Evolutionary conservation across 2,888 invertebrate genomes (phyloP), one percentile per base, ranked within the genome.

Genomic region (Darwinula stevensoni): DNA sequence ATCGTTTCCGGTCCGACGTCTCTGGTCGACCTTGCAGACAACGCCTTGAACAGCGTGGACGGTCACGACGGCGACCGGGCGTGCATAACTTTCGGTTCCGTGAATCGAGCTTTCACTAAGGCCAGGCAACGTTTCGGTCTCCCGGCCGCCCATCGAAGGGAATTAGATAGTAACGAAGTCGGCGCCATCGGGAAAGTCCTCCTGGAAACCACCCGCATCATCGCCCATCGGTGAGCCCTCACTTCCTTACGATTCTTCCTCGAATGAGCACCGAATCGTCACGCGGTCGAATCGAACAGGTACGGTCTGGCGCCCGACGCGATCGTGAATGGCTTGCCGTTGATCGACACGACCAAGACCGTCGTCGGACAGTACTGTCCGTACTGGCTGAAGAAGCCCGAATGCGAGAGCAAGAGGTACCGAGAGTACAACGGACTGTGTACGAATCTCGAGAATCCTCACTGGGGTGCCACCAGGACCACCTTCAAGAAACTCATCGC

Each of bases 371-470:
- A 39, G 14, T 40, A 41, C 30, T 46, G 45, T 31, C 44, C 45
- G 4, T 39, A 39, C 17, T 40, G 41, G 34, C 36, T 43, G 14
- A 39, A 39, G 31, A 41, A 41, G 2, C 29, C 30, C 5, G 36
- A 35, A 34, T 43, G 36, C 36, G 37, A 33, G 36, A 36, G 38
- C 6, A 35, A 38, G 22, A 37, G 45, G 12, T 46, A 42, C 36
- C 40, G 46, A 4, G 33, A 39, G 4, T 35, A 38, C 30, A 39
- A 42, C 18, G 46, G 43, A 5, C 37, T 39, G 27, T 46, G 46
- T 36, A 46, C 46, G 39, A 46, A 46, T 33, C 33, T 46, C 5
- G 40, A 46, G 16, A 39, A 43, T 27, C 43, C 45, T 1, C 35
- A 37, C 30, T 46, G 46, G 46, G 45, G 46, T 13, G 37, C 44